Evolutionary conservation across 2,888 invertebrate genomes (phyloP).

Genomic region (Drosophila tripunctata): DNA sequence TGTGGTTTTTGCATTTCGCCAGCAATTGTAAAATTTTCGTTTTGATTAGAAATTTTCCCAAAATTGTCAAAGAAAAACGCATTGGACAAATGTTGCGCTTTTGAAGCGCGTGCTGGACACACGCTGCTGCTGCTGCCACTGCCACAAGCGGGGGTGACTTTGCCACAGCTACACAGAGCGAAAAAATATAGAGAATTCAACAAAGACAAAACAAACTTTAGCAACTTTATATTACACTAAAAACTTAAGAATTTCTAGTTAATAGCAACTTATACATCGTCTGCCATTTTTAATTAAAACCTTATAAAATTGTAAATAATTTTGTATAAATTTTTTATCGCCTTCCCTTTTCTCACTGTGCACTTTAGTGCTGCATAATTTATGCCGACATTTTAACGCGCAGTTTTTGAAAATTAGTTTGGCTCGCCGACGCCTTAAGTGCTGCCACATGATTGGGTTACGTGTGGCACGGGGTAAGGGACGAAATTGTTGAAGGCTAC

Average conservation of each 20-base stretch:
- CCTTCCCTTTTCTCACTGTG: no score
- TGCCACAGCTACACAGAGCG: slow-evolving; percentile 4
- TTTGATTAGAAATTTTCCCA: slow-evolving; percentile 14
- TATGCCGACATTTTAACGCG: slow-evolving; percentile 77
- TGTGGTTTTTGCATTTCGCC: slow-evolving; percentile 54
- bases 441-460: slow-evolving; percentile 46
- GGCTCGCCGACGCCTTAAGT: slow-evolving; percentile 46
- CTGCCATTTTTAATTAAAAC: no score
- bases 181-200: no score
- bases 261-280: no score
- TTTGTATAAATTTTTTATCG: no score
- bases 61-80: neutral
- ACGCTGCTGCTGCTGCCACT: slow-evolving; percentile 22
- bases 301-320: no score
- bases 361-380: slow-evolving; percentile 58
- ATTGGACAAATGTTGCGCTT: slow-evolving; percentile 28
- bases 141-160: slow-evolving; percentile 44
- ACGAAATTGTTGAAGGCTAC: slow-evolving; percentile 8
- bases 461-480: neutral
- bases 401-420: slow-evolving; percentile 63
- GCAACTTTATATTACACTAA: no score
- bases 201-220: no score
- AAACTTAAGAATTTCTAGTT: no score
- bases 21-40: slow-evolving; percentile 33
- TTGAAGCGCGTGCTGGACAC: slow-evolving; percentile 52